Percentiles rank a stretch among this genome's conserved stretches.
These are phyloP conservation scores for Sebastes nivosus DNA, from an alignment of 2,797 vertebrate species.

Conservation along the genomic window DNA sequence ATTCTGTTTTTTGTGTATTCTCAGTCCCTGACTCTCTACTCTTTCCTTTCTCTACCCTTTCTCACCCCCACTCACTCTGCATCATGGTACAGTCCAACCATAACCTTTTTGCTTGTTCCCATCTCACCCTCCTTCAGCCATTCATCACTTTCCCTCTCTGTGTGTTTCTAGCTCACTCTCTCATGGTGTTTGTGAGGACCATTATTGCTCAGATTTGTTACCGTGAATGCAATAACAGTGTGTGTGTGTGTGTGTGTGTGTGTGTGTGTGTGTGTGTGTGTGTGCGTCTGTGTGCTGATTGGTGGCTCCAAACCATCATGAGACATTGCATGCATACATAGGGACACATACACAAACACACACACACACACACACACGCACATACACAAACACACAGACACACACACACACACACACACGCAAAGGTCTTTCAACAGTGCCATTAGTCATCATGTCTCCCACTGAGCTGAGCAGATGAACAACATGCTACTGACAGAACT, in stretches of 20 bases:
- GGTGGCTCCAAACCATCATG: constrained; percentile 21
- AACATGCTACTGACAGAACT: constrained; percentile 53
- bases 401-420: background rate
- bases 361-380: background rate
- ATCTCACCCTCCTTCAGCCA: constrained; percentile 30
- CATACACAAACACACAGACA: background rate
- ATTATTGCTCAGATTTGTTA: constrained; percentile 58
- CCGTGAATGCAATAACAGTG: constrained; percentile 16
- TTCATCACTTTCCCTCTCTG: constrained; percentile 32
- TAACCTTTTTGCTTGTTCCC: constrained; percentile 43
- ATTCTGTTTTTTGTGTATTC: background rate
- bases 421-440: constrained; percentile 11
- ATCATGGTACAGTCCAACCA: constrained; percentile 31
- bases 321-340: constrained; percentile 7
- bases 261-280: background rate
- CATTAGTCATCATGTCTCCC: constrained; percentile 54
- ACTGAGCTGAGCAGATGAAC: constrained; percentile 46
- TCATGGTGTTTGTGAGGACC: constrained; percentile 13
- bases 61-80: background rate
- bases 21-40: background rate
- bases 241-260: background rate
- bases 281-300: background rate
- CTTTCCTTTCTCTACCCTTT: background rate
- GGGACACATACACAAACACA: background rate
- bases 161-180: constrained; percentile 13